Evolutionary conservation across 2,797 vertebrate species (phyloP).

Genomic region (Hypotaenidia okinawae): DNA sequence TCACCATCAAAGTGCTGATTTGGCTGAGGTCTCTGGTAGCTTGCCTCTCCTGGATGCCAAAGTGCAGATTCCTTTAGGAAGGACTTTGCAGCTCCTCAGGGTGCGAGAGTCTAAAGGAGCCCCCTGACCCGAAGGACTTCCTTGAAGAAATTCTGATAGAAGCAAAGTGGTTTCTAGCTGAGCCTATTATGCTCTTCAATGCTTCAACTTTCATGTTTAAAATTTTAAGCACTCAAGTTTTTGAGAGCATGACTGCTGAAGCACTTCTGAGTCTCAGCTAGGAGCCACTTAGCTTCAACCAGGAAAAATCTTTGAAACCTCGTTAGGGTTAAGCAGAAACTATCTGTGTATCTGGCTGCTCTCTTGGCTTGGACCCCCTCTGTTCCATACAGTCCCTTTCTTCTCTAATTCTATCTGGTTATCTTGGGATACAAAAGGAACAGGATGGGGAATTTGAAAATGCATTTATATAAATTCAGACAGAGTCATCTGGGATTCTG

Average conservation of each 20-base stretch:
- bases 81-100: background rate
- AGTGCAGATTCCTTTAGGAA: background rate
- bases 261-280: background rate
- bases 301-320: background rate
- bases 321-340: background rate
- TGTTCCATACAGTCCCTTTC: background rate
- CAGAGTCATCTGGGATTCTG: background rate
- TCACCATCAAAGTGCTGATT: background rate
- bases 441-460: background rate
- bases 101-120: background rate
- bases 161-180: constrained; percentile 30
- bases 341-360: background rate
- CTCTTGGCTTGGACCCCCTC: background rate
- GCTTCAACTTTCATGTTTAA: constrained; percentile 2
- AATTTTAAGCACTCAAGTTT: constrained; percentile 7
- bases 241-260: background rate
- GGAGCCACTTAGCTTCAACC: constrained; percentile 10
- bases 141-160: background rate
- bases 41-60: background rate
- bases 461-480: background rate
- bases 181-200: constrained; percentile 12
- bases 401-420: background rate
- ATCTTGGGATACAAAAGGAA: background rate
- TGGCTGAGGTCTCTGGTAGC: background rate
- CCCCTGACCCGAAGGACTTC: background rate